Percentiles rank a stretch among this genome's conserved stretches.
Conservation (phyloP, 2,888 invertebrate genomes). For the Macrosoma leucophasiata region DNA sequence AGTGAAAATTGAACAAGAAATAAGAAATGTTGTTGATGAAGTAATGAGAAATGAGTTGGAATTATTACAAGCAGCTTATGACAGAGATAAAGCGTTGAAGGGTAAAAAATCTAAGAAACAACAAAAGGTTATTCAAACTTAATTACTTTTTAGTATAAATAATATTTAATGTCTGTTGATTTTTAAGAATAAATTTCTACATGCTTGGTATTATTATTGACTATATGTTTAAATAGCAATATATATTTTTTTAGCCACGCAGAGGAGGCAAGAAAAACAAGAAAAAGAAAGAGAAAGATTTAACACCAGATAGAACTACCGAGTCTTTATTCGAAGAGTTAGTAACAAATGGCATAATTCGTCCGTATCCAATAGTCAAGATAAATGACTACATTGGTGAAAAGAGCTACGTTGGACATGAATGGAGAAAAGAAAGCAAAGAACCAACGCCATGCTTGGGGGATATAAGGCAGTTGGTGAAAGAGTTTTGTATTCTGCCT, state of each 20-base stretch:
- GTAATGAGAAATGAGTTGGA: slow-evolving; percentile 82
- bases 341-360: slow-evolving; percentile 92
- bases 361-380: slow-evolving; percentile 80
- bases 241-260: slow-evolving; percentile 71
- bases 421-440: slow-evolving; percentile 57
- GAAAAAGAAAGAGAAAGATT: slow-evolving; percentile 95
- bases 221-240: too few species aligned
- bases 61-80: slow-evolving; percentile 82
- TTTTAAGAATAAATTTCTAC: neutral
- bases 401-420: slow-evolving; percentile 79
- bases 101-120: slow-evolving; percentile 86
- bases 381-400: slow-evolving; percentile 88
- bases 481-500: slow-evolving; percentile 92
- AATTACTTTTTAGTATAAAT: neutral
- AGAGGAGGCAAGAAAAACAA: slow-evolving; percentile 91
- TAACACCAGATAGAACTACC: slow-evolving; percentile 92
- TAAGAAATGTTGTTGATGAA: slow-evolving; percentile 88
- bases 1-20: slow-evolving; percentile 86
- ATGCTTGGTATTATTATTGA: too few species aligned
- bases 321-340: slow-evolving; percentile 95
- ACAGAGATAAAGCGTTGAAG: slow-evolving; percentile 81
- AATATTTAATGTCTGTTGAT: neutral
- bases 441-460: slow-evolving; percentile 78
- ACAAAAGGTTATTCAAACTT: slow-evolving; percentile 62
- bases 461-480: slow-evolving; percentile 89